These are phyloP conservation scores for Pteronura brasiliensis DNA, from an alignment of 2,113 vertebrate genomes.

Conservation along the genomic window DNA sequence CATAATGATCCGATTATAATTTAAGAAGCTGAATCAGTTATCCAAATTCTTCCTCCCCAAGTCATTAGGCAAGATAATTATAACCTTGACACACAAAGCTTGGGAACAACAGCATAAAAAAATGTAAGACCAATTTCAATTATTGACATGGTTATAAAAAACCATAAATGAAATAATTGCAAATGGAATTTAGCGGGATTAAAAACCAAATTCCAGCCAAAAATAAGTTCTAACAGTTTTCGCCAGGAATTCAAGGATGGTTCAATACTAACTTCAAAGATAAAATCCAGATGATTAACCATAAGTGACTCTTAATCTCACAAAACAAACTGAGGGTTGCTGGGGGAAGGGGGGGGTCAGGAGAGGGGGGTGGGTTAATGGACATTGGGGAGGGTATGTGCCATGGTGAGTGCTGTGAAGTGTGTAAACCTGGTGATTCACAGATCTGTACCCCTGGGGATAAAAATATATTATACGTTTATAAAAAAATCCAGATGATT, in stretches of 20 bases:
- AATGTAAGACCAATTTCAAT: background rate
- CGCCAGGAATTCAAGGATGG: constrained; percentile 48
- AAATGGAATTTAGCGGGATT: constrained; percentile 15
- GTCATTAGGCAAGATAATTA: background rate
- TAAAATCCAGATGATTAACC: background rate
- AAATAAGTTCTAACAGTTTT: constrained; percentile 1
- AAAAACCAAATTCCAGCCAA: background rate
- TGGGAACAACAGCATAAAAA: background rate
- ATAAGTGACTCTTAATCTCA: too few species aligned
- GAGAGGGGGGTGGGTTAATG: too few species aligned
- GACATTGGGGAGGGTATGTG: too few species aligned
- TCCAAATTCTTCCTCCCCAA: background rate
- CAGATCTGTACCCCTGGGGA: too few species aligned
- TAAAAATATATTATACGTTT: too few species aligned
- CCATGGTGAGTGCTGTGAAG: too few species aligned
- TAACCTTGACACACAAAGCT: background rate
- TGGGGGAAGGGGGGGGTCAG: too few species aligned
- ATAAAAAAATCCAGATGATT: background rate
- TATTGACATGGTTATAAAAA: background rate
- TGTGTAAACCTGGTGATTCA: too few species aligned
- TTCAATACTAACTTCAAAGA: constrained; percentile 18
- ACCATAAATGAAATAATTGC: background rate
- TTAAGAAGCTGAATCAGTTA: constrained; percentile 28
- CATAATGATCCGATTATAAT: background rate
- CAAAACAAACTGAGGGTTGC: too few species aligned